Base-by-base conservation (phyloP, 35 echinoderm and acorn worm genomes). In the Strongylocentrotus purpuratus region DNA sequence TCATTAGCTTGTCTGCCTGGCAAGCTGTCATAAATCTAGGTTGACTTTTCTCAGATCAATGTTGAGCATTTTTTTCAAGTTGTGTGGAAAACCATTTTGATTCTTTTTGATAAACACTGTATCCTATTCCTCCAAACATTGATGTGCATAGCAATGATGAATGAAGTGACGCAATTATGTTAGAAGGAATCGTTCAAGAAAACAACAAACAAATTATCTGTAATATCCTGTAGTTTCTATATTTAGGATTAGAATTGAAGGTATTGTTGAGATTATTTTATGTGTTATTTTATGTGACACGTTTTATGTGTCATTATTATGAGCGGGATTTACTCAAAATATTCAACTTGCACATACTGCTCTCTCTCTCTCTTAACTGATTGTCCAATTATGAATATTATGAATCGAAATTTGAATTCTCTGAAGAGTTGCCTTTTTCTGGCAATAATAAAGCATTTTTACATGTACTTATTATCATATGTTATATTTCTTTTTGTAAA, bases 21-120 rank as follows among this genome's bases (percentile, higher is more conserved):
- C 65, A 78, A 78, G 65, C 65, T 78, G 65, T 78, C 65, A 78
- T 78, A 78, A 78, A 78, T 78, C 65, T 78, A 78, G 65, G 65
- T 78, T 78, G 65, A 78, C 25, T 78, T 28, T 78, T 78, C 65
- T 28, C 65, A 70, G 61, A 70, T 70, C 3, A 70, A 70, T 70
- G 22, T 70, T 20, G 5, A 70, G 61, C 18, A 70, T 70, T 70
- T 28, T 18, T 25, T 18, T 25, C 61, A 25, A 59, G 52, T 59
- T 59, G 10, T 20, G 61, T 28, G 65, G 65, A 78, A n/a, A 8
- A 78, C 7, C 65, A 78, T 22, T 78, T n/a, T 78, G 22, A n/a
- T 28, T 78, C 65, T 7, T 78, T n/a, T 25, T n/a, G 8, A n/a
- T 78, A 15, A 2, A 52, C 48, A 52, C 52, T 70, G 61, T 78